Percentiles rank a stretch among this genome's conserved stretches.
Conservation (phyloP, 2,113 vertebrate genomes). For the Gadus chalcogrammus region DNA sequence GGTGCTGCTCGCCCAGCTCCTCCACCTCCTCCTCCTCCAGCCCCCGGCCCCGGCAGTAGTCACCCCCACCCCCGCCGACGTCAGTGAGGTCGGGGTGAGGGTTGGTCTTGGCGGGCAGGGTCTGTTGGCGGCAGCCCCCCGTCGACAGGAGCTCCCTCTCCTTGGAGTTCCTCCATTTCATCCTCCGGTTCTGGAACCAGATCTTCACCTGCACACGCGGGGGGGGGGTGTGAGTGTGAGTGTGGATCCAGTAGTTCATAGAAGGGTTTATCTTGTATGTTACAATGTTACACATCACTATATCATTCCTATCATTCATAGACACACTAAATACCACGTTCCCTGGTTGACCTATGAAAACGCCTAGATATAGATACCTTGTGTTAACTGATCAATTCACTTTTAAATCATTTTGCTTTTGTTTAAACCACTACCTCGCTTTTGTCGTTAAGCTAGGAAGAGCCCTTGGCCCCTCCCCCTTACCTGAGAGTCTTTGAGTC, state of each 20-base stretch:
- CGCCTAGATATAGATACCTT: no score
- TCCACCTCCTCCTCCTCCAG: conserved; percentile 52
- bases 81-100: conserved; percentile 97
- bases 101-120: conserved; percentile 94
- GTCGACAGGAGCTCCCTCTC: conserved; percentile 94
- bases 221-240: no score
- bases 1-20: conserved; percentile 51
- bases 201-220: conserved; percentile 85
- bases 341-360: no score
- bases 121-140: conserved; percentile 94
- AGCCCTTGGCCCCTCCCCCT: background rate
- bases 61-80: conserved; percentile 73
- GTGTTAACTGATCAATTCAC: no score
- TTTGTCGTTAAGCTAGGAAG: no score
- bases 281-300: no score
- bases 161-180: conserved; percentile 99
- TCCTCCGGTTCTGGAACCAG: conserved; percentile 98
- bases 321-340: no score
- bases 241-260: no score
- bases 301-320: no score
- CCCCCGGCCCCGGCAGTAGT: conserved; percentile 40
- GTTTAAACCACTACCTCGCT: no score
- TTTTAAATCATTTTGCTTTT: no score
- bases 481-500: conserved; percentile 96
- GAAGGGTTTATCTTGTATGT: no score